Evolutionary conservation across 2,113 vertebrate species (phyloP), one percentile per base, ranked within the genome.

Genomic region (Myodes glareolus): DNA sequence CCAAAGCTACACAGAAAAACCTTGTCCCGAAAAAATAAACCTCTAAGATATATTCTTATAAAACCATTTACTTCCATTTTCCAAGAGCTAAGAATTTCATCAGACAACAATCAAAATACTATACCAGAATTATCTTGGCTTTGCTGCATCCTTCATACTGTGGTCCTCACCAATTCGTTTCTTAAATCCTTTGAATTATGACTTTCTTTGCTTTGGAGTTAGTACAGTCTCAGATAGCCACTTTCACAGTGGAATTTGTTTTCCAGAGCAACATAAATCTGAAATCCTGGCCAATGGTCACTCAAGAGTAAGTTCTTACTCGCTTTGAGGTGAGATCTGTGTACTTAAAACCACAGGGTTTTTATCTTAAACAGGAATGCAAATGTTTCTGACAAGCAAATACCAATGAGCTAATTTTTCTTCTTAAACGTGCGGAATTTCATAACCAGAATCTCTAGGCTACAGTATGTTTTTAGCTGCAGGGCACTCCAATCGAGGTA

Each of bases 401-500:
- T 42, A 91, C 78, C 47, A 91, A 92, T 47, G 77, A 94, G 88
- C 17, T 13, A 68, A 10, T 91, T 50, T 82, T 31, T 87, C 16
- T 50, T 67, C 68, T 92, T 88, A 93, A 96, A 84, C 96, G 95
- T 58, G 58, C 42, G 86, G 58, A 95, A 90, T 88, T 92, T 92
- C n/a, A 90, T 97, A 97, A 97, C 3, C 84, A 72, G 67, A 76
- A 90, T 96, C 98, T 97, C 92, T 78, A 90, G 97, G 92, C 94
- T 97, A 84, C 88, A 88, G 80, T 31, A 92, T 77, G 96, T 92
- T 88, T 91, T 75, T 72, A 97, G 95, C 97, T 95, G 50, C 87
- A 97, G 98, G 98, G 93, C 91, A 98, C 75, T 70, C 86, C 82
- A 91, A 86, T 89, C 97, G 97, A 91, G 97, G 94, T 90, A 97